Evolutionary conservation across 2,113 vertebrate genomes (phyloP).

Genomic region (Candoia aspera): DNA sequence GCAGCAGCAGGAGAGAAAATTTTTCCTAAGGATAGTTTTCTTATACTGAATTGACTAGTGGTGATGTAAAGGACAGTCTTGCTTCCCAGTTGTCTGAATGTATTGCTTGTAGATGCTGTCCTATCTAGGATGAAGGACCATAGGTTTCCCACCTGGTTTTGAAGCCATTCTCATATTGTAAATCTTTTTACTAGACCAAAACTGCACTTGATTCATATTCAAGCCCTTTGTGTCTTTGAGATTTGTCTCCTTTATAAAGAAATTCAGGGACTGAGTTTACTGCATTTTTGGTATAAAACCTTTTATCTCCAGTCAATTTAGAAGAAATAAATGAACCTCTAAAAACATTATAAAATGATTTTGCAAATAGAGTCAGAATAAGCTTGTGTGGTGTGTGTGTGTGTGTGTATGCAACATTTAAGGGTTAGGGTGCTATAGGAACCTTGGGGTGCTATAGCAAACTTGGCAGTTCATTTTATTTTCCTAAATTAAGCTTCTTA

Average conservation of each 20-base stretch:
- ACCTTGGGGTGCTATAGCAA: neutral
- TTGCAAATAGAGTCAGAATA: conserved; percentile 19
- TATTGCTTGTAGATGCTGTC: too few species aligned
- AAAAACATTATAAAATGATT: conserved; percentile 8
- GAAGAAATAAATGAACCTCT: conserved; percentile 5
- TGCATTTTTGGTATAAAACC: conserved; percentile 17
- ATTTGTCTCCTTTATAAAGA: conserved; percentile 7
- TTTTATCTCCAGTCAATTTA: conserved; percentile 24
- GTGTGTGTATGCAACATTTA: neutral
- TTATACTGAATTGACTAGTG: neutral
- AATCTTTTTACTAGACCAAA: neutral
- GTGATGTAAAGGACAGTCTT: neutral
- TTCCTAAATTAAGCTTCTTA: conserved; percentile 5
- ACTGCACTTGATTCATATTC: neutral
- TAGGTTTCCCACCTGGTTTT: neutral
- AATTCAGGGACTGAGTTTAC: neutral
- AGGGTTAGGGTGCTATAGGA: neutral
- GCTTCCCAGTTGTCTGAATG: neutral
- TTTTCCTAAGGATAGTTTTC: neutral
- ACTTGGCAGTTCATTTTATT: conserved; percentile 5
- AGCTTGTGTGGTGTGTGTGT: neutral
- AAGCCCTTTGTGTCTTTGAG: neutral
- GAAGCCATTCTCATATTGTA: neutral
- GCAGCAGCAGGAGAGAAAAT: too few species aligned
- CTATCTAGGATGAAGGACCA: neutral